Evolutionary conservation across 2,888 invertebrate species (phyloP).

Genomic region (Eupithecia subfuscata): DNA sequence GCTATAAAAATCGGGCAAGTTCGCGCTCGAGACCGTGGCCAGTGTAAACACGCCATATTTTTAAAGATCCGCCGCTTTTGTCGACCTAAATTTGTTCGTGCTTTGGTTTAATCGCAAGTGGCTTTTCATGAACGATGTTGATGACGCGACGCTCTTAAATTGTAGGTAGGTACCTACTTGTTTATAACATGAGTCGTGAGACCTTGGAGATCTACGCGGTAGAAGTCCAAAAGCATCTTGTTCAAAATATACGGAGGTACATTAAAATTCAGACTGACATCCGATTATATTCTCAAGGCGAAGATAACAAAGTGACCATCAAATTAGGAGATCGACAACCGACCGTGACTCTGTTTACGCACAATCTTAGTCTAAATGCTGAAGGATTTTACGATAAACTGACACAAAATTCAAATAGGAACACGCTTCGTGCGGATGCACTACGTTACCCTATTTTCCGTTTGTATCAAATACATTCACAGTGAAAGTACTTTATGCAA

Average conservation of each 20-base stretch:
- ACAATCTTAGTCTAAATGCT: constrained; percentile 61
- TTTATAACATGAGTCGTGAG: not conserved
- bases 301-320: constrained; percentile 74
- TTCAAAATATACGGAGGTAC: constrained; percentile 27
- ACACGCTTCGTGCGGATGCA: constrained; percentile 39
- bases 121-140: constrained; percentile 9
- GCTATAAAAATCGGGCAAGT: constrained; percentile 79
- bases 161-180: not conserved
- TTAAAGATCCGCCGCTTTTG: constrained; percentile 47
- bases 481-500: constrained; percentile 69
- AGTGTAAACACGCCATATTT: constrained; percentile 56
- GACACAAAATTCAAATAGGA: constrained; percentile 62
- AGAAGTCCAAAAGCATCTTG: constrained; percentile 3
- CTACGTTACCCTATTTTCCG: constrained; percentile 53
- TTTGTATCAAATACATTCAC: constrained; percentile 50
- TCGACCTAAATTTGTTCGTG: constrained; percentile 38
- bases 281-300: constrained; percentile 65
- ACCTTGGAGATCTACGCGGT: constrained; percentile 21
- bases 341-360: constrained; percentile 78
- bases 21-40: constrained; percentile 74
- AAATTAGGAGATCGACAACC: constrained; percentile 82
- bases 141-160: constrained; percentile 14
- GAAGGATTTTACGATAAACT: constrained; percentile 77
- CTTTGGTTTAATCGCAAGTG: constrained; percentile 36
- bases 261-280: constrained; percentile 48